Base-by-base conservation (phyloP, 2,888 invertebrate genomes). In the Rhamphomyia laevipes region DNA sequence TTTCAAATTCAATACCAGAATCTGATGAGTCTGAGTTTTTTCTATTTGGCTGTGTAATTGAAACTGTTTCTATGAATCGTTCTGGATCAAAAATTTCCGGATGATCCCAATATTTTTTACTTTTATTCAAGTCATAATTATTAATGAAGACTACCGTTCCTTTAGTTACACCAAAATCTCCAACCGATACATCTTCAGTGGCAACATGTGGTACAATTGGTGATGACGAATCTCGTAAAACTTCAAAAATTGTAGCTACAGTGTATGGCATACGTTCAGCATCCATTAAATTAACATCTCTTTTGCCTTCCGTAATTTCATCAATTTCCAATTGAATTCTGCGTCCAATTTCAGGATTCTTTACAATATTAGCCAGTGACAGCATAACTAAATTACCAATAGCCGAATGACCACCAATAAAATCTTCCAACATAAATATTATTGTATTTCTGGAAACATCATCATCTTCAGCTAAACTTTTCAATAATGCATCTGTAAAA, bases 191-290 rank as follows among this genome's bases (percentile, higher is more conserved):
- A 60, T 84, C 80, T 57, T 79, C 77, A 1, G 83, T 84, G 0
- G 88, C 86, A 0, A 87, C 86, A 60, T 89, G 89, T 0, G 90
- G 90, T 0, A 90, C 88, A 46, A 90, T 88, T 0, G 90, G 89
- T 0, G 88, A 88, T 1, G 86, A 86, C 0, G 84, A 77, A 41
- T 80, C 78, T 45, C 89, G 68, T 1, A 89, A 67, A 2, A 84
- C 81, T 70, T 89, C 89, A 57, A 82, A 74, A 4, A 88, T 75
- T 0, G 84, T 81, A 0, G 87, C 86, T 66, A 86, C 84, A 0
- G 85, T 85, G 64, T 84, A 87, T 0, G 85, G 84, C 68, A 89
- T 74, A 2, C 68, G 67, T 1, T 72, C 66, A 57, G 80, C 76
- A 56, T 88, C 84, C 16, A 76, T 69, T 0, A 86, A 64, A 17